phyloP scores from a whole-genome alignment of 2,888 invertebrate genomes.

The Axea sp. region DNA sequence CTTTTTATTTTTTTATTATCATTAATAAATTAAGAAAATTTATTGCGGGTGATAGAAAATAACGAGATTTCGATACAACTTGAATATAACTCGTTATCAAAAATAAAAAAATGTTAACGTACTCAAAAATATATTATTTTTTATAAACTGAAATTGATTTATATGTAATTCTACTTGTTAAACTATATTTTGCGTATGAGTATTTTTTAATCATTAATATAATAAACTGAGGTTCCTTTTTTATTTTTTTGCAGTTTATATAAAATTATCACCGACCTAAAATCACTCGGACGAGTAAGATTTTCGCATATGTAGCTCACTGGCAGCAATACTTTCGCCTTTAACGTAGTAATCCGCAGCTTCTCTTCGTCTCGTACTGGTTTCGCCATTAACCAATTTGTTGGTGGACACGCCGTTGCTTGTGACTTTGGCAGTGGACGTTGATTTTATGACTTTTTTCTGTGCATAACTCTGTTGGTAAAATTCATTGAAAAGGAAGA shows the following conservation, averaged over 20 bases:
- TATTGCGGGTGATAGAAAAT: too few species aligned
- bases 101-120: too few species aligned
- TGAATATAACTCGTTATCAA: too few species aligned
- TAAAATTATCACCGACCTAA: constrained; percentile 34
- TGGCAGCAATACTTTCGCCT: constrained; percentile 78
- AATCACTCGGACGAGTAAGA: constrained; percentile 73
- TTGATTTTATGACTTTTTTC: constrained; percentile 60
- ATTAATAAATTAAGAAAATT: too few species aligned
- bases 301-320: constrained; percentile 75
- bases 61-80: too few species aligned
- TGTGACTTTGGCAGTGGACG: constrained; percentile 43
- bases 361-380: constrained; percentile 71
- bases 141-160: too few species aligned
- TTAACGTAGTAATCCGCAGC: constrained; percentile 81
- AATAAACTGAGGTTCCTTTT: too few species aligned
- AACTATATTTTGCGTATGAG: too few species aligned
- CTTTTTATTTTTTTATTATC: too few species aligned
- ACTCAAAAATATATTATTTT: too few species aligned
- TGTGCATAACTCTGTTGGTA: constrained; percentile 88
- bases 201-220: too few species aligned
- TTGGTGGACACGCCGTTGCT: constrained; percentile 70
- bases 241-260: not conserved
- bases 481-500: constrained; percentile 94
- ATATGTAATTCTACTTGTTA: too few species aligned
- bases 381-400: constrained; percentile 63